Conservation (phyloP, 2,888 invertebrate genomes). For the Tipula unca region DNA sequence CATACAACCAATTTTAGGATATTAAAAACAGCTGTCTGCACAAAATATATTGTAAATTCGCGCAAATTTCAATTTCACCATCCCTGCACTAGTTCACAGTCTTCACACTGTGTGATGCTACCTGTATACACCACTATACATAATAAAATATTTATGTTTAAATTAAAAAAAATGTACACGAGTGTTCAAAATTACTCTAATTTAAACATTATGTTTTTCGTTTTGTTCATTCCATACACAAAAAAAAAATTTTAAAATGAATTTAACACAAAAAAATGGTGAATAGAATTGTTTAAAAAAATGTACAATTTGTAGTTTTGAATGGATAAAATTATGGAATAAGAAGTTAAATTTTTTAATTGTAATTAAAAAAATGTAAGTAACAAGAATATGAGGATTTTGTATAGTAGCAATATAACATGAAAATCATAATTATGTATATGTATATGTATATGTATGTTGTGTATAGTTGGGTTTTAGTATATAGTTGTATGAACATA, state of each 20-base stretch:
- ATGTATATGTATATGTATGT: no score
- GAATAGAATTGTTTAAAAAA: background rate
- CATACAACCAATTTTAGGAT: background rate
- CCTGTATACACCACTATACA: background rate
- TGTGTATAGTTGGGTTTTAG: no score
- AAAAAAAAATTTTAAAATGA: background rate
- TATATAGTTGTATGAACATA: no score
- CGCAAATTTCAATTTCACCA: background rate
- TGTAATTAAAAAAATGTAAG: background rate
- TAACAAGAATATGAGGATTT: background rate
- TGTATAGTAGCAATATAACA: background rate
- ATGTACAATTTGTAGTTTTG: background rate
- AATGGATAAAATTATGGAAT: background rate
- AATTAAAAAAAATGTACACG: background rate
- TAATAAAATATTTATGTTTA: background rate
- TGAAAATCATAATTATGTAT: no score
- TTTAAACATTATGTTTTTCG: background rate
- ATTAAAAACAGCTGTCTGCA: background rate
- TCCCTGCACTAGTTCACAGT: background rate
- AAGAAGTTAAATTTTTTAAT: background rate
- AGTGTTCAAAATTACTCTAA: background rate
- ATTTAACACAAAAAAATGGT: background rate
- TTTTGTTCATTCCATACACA: background rate
- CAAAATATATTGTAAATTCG: background rate
- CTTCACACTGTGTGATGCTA: background rate